These are phyloP conservation scores for Menura novaehollandiae DNA, from an alignment of 2,113 vertebrate genomes.

Conservation along the genomic window DNA sequence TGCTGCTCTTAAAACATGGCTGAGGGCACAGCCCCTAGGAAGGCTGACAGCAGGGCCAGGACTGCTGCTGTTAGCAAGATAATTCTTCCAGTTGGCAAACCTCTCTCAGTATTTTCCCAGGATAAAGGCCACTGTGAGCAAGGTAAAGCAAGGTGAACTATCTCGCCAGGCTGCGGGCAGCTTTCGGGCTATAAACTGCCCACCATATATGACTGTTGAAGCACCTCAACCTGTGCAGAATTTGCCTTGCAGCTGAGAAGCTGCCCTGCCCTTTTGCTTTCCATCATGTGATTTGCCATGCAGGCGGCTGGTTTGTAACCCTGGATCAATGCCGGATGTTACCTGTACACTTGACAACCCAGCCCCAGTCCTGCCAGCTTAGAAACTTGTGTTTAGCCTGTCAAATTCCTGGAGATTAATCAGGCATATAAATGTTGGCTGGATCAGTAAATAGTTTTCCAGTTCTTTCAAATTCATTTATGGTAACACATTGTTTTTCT, in stretches of 20 bases:
- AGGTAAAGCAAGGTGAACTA: neutral
- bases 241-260: neutral
- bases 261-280: neutral
- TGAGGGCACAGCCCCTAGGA: neutral
- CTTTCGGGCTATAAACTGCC: neutral
- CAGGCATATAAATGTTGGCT: conserved; percentile 9
- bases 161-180: neutral
- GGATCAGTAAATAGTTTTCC: conserved; percentile 16
- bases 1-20: neutral
- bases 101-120: neutral
- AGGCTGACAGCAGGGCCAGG: neutral
- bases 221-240: neutral
- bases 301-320: neutral
- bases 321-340: neutral
- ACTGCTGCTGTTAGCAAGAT: neutral
- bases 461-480: conserved; percentile 25
- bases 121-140: neutral
- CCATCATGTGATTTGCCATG: fast-evolving
- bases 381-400: neutral
- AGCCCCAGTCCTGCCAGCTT: neutral
- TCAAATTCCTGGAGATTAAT: conserved; percentile 25
- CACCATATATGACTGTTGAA: neutral
- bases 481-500: conserved; percentile 11
- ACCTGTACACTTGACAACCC: neutral
- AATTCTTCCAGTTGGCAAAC: neutral